Conservation (phyloP, 2,888 invertebrate species). For the Atherix ibis region DNA sequence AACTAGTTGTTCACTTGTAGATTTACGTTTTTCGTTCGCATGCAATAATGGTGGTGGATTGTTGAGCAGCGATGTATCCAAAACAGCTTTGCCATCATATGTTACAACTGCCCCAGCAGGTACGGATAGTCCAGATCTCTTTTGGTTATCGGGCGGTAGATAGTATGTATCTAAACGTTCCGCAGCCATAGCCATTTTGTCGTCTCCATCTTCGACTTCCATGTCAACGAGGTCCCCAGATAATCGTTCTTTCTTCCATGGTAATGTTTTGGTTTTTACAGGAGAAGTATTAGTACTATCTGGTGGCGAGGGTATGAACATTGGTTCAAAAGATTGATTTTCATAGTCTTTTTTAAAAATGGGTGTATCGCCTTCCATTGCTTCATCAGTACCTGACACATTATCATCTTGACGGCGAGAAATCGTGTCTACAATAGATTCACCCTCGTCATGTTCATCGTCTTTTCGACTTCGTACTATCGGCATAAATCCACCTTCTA, state of each 20-base stretch:
- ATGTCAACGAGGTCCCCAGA: constrained; percentile 22
- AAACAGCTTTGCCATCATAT: constrained; percentile 60
- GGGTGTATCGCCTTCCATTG: constrained; percentile 28
- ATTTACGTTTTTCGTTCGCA: constrained; percentile 16
- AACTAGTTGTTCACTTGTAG: constrained; percentile 42
- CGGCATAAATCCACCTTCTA: constrained; percentile 73
- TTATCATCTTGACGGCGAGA: constrained; percentile 28
- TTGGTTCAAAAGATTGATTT: constrained; percentile 51
- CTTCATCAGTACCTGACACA: constrained; percentile 27
- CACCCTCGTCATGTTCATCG: constrained; percentile 36
- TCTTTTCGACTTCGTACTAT: constrained; percentile 34
- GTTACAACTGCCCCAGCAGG: constrained; percentile 48
- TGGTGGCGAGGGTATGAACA: constrained; percentile 65
- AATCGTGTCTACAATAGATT: constrained; percentile 28
- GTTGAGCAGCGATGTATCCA: constrained; percentile 45
- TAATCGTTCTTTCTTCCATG: constrained; percentile 28
- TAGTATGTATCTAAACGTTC: constrained; percentile 57
- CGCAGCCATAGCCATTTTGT: constrained; percentile 52
- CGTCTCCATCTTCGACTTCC: constrained; percentile 28
- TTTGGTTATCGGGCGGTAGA: constrained; percentile 48
- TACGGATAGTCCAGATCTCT: constrained; percentile 16
- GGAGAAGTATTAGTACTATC: constrained; percentile 39
- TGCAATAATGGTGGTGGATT: constrained; percentile 31
- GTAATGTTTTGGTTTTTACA: constrained; percentile 17
- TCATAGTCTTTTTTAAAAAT: constrained; percentile 34